A percentile compares a stretch with the other conserved stretches of the same genome.
Evolutionary conservation across 2,888 invertebrate genomes (phyloP).

Genomic region (Meliscaeva auricollis): DNA sequence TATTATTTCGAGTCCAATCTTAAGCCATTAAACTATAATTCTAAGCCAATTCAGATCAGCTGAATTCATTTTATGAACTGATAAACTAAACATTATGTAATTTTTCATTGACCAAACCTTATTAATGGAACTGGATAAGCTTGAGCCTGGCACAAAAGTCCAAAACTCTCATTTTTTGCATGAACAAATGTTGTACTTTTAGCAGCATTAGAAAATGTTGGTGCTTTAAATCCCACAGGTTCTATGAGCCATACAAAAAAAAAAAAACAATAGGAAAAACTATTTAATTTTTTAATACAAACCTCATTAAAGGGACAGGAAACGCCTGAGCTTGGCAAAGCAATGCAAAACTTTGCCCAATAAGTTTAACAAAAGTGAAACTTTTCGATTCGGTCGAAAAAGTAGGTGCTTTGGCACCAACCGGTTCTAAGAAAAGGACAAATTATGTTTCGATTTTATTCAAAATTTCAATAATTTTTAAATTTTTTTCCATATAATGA

Average conservation of each 20-base stretch:
- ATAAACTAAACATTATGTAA: too few species aligned
- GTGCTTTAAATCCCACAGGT: conserved; percentile 85
- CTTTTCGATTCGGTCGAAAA: conserved; percentile 87
- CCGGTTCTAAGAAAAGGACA: conserved; percentile 85
- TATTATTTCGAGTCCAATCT: too few species aligned
- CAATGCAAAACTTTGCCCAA: conserved; percentile 85
- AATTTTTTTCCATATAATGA: not conserved
- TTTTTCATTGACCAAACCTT: conserved; percentile 80
- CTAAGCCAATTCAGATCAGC: not conserved
- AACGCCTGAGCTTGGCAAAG: conserved; percentile 89
- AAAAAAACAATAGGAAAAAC: not conserved
- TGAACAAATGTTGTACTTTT: conserved; percentile 84
- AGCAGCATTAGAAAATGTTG: conserved; percentile 85
- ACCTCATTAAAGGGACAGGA: conserved; percentile 91
- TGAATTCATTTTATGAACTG: not conserved
- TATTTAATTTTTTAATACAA: conserved; percentile 77
- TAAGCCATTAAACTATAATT: not conserved
- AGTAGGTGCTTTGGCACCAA: conserved; percentile 86
- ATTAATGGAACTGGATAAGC: conserved; percentile 84
- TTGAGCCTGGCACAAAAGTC: conserved; percentile 84
- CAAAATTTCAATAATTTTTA: not conserved
- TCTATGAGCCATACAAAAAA: conserved; percentile 79
- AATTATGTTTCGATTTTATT: conserved; percentile 2
- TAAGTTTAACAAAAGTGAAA: conserved; percentile 84
- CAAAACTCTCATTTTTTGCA: conserved; percentile 74